phyloP scores from a whole-genome alignment of 37 sponge, comb jelly and placozoan genomes.

The Mnemiopsis leidyi region DNA sequence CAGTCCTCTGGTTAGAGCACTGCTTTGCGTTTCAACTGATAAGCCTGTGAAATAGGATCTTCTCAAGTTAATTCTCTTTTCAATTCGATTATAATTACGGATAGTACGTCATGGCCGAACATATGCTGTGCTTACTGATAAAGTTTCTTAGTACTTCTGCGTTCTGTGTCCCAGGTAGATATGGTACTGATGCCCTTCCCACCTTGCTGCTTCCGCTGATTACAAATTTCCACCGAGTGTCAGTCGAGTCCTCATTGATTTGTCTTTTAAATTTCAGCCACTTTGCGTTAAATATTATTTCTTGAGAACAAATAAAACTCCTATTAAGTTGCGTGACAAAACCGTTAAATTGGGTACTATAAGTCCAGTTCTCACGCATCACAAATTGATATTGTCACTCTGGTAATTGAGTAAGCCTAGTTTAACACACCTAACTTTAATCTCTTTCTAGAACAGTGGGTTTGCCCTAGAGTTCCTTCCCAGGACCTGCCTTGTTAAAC shows the following conservation, averaged over 20 bases:
- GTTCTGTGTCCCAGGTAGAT: not conserved
- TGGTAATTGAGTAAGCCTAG: not conserved
- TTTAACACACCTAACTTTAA: not conserved
- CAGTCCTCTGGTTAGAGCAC: not conserved
- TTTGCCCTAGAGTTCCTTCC: not conserved
- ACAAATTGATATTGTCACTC: not conserved
- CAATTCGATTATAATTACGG: constrained; percentile 26
- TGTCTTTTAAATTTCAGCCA: not conserved
- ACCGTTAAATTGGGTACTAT: not conserved
- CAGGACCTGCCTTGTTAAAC: not conserved
- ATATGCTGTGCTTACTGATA: not conserved
- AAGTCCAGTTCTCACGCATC: not conserved
- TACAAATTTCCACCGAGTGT: not conserved
- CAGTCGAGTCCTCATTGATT: not conserved
- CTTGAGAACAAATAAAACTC: not conserved
- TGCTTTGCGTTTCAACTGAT: not conserved
- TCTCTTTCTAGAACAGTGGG: not conserved
- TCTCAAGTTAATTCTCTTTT: not conserved
- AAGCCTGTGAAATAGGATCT: constrained; percentile 5
- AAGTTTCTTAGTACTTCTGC: not conserved
- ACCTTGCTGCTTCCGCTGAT: not conserved
- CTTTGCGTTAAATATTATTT: not conserved
- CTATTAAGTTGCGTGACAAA: not conserved
- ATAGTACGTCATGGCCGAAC: not conserved
- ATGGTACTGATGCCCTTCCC: not conserved